Evolutionary conservation across 2,797 vertebrate species (phyloP).

Genomic region (Cyprinodon diabolis): DNA sequence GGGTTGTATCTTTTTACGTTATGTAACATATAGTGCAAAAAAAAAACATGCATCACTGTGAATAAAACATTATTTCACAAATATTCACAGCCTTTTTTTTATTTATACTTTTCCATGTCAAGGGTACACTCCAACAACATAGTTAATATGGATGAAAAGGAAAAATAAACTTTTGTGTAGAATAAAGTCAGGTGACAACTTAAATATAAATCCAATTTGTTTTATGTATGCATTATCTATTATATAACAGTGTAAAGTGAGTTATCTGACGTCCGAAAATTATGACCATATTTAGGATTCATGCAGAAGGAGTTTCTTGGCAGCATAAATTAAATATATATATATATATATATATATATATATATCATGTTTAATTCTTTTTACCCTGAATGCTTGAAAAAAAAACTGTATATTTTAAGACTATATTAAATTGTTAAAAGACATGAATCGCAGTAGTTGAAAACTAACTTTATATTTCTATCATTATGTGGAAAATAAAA

Average conservation of each 20-base stretch:
- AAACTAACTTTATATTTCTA: not conserved
- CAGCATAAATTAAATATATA: not conserved
- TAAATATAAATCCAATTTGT: not conserved
- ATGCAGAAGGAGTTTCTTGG: not conserved
- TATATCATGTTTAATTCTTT: not conserved
- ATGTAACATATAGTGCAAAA: not conserved
- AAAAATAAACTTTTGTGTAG: not conserved
- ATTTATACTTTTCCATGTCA: not conserved
- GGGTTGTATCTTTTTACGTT: not conserved
- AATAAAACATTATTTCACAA: no score
- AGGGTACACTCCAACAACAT: not conserved
- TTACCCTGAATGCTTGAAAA: not conserved
- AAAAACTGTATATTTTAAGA: no score
- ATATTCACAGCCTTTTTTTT: no score
- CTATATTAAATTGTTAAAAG: not conserved
- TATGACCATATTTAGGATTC: not conserved
- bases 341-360: not conserved
- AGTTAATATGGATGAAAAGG: not conserved
- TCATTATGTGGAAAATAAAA: not conserved
- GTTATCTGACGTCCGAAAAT: not conserved
- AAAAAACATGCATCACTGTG: no score
- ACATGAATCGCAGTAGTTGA: not conserved
- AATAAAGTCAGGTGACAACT: not conserved
- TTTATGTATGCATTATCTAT: not conserved
- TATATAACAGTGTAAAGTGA: not conserved